Evolutionary conservation across 1,140 invertebrate species (phyloP).

Genomic region (Calycopis cecrops): DNA sequence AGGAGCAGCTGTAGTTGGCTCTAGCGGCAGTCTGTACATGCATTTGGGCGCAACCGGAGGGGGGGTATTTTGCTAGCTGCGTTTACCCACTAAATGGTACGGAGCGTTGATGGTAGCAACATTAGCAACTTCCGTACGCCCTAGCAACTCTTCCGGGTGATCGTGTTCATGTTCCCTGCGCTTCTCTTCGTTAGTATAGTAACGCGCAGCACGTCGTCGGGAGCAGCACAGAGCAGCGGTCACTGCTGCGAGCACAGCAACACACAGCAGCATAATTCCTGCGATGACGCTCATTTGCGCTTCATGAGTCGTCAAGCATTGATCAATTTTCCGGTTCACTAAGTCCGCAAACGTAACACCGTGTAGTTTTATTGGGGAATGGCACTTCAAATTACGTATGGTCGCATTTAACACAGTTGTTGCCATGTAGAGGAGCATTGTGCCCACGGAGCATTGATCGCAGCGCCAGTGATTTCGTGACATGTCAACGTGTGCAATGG

Average conservation of each 20-base stretch:
- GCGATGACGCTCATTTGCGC: constrained; percentile 77
- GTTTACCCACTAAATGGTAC: constrained; percentile 48
- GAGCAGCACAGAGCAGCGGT: constrained; percentile 76
- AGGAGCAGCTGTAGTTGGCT: constrained; percentile 26
- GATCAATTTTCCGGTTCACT: constrained; percentile 66
- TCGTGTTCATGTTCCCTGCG: constrained; percentile 73
- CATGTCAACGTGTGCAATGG: constrained; percentile 72
- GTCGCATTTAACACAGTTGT: constrained; percentile 72
- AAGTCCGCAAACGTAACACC: constrained; percentile 72
- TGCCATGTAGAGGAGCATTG: constrained; percentile 73
- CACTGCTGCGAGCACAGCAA: constrained; percentile 71
- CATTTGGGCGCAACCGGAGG: constrained; percentile 31
- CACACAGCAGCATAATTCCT: constrained; percentile 72
- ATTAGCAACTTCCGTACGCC: constrained; percentile 48
- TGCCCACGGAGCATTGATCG: constrained; percentile 78
- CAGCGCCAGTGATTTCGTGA: constrained; percentile 82
- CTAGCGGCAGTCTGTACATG: constrained; percentile 29
- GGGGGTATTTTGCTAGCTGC: constrained; percentile 53
- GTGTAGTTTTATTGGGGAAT: constrained; percentile 68
- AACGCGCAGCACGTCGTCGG: constrained; percentile 79
- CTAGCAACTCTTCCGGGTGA: constrained; percentile 55
- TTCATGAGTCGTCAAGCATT: constrained; percentile 72
- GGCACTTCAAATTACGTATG: constrained; percentile 71
- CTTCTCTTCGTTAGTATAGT: constrained; percentile 84
- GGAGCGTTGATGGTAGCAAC: constrained; percentile 64